Percentiles rank a stretch among this genome's conserved stretches.
These are phyloP conservation scores for Drosophila paranaensis DNA, from an alignment of 2,888 invertebrate genomes.

Conservation along the genomic window DNA sequence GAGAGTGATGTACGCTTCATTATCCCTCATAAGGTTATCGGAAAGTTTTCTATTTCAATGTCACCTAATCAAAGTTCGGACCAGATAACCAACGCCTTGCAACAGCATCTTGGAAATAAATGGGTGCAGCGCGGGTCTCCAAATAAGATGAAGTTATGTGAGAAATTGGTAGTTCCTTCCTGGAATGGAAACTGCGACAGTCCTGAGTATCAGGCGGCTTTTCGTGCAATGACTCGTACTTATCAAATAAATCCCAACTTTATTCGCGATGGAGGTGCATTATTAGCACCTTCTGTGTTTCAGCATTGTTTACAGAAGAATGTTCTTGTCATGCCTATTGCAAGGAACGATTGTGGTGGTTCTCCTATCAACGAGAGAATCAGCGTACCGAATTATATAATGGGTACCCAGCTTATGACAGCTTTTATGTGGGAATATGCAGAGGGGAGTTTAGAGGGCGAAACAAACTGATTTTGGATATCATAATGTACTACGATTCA, in stretches of 20 bases:
- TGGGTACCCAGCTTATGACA: slow-evolving; percentile 42
- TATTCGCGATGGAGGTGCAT: slow-evolving; percentile 47
- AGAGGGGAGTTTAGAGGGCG: background rate
- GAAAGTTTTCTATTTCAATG: slow-evolving; percentile 52
- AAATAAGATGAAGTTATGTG: slow-evolving; percentile 50
- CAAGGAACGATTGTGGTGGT: slow-evolving; percentile 47
- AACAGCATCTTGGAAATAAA: slow-evolving; percentile 36
- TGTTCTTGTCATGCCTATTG: slow-evolving; percentile 52
- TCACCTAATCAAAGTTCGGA: slow-evolving; percentile 43
- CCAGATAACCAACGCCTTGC: slow-evolving; percentile 28
- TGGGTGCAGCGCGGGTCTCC: slow-evolving; percentile 48
- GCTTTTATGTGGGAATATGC: slow-evolving; percentile 57
- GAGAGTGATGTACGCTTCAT: slow-evolving; percentile 34
- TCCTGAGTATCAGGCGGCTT: slow-evolving; percentile 52
- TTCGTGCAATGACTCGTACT: slow-evolving; percentile 36
- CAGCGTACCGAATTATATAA: slow-evolving; percentile 43
- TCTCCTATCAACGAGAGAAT: slow-evolving; percentile 52
- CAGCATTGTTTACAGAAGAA: slow-evolving; percentile 39
- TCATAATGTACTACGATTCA: no score
- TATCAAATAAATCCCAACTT: slow-evolving; percentile 36
- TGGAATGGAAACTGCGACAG: slow-evolving; percentile 38
- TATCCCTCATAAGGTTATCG: slow-evolving; percentile 51
- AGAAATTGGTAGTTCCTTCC: slow-evolving; percentile 38
- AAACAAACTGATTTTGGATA: no score
- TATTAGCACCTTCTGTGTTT: slow-evolving; percentile 47